Evolutionary conservation across 92 coral and sea anemone species (phyloP), one percentile per base, ranked within the genome.

Genomic region (Zoanthus solanderi): DNA sequence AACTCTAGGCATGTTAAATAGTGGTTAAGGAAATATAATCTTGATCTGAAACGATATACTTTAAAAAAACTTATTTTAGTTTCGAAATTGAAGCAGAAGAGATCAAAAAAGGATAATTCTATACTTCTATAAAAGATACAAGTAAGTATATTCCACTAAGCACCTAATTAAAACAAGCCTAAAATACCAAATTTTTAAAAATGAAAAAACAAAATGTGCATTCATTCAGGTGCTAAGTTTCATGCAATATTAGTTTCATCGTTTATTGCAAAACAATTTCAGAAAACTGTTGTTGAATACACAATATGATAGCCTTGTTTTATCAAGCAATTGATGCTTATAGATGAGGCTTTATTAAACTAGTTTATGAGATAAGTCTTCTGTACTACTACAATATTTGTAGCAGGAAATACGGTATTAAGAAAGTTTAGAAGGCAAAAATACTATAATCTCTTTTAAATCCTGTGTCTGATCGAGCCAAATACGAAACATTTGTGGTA

Each of bases 161-260:
- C 69, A n/a, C 69, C 75, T 69, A 69, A 69, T 69, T 69, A 69
- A 69, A 69, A 12, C 75, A 69, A 69, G 2, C 17, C 75, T 30
- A 30, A 23, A 69, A 44, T 31, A 69, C 75, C 4, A 69, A 69
- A 69, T 30, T 69, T 30, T 63, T 17, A 69, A 34, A 29, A 69
- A 4, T 2, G 4, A 69, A 69, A 69, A 69, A 11, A 32, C 10
- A 32, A 30, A 13, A 69, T 69, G 10, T 69, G 47, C 75, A 69
- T 69, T 30, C 46, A 34, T 69, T 31, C 75, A 69, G 75, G 46
- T 34, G 42, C 75, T 69, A 69, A 30, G 31, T 15, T 9, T 31
- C 31, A 69, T 69, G 75, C 69, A 63, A 17, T 63, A 63, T 63
- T 17, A 23, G 69, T 63, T 63, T 63, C 69, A 5, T 63, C 28